A percentile compares a stretch with the other conserved stretches of the same genome.
These are phyloP conservation scores for Rhopalosiphum padi DNA, from an alignment of 1,140 invertebrate genomes.

Conservation along the genomic window DNA sequence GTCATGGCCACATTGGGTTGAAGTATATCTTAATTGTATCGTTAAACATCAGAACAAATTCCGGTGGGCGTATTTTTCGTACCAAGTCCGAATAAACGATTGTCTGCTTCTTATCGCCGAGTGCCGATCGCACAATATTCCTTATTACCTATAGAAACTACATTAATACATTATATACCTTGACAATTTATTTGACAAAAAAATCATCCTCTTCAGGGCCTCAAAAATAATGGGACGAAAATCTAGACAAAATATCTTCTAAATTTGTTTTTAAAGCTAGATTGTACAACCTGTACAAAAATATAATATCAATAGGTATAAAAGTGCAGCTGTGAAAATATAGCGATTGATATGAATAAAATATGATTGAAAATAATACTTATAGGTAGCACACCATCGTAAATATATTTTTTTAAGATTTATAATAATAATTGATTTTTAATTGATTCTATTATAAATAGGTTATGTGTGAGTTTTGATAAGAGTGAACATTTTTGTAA, in stretches of 20 bases:
- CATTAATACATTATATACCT: neutral
- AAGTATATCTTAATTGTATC: slow-evolving; percentile 32
- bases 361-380: neutral
- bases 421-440: neutral
- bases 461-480: neutral
- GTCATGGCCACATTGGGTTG: slow-evolving; percentile 26
- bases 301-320: neutral
- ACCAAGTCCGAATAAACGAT: neutral
- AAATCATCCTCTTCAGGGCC: too few species aligned
- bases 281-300: neutral
- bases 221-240: neutral
- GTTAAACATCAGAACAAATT: neutral
- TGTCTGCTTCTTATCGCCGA: neutral
- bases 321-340: neutral
- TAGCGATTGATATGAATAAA: neutral
- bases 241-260: neutral
- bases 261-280: neutral
- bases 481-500: neutral
- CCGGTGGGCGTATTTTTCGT: neutral
- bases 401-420: neutral
- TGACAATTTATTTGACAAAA: too few species aligned
- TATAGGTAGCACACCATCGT: neutral
- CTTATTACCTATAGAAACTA: neutral
- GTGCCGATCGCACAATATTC: neutral
- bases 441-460: neutral